Conservation (phyloP, 1,140 invertebrate species). For the Cherax destructor region DNA sequence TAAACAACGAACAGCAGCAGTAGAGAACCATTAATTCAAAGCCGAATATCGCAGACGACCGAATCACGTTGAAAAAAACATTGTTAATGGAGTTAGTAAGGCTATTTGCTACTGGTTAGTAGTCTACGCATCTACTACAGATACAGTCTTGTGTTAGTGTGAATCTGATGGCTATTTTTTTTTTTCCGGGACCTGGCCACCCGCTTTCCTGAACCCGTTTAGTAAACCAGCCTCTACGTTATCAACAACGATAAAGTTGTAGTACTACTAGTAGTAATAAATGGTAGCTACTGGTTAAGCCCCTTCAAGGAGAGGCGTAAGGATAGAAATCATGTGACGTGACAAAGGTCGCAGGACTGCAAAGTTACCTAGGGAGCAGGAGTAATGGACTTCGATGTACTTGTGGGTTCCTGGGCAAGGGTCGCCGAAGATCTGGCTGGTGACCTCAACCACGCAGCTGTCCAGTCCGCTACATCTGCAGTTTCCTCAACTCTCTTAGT, state of each 20-base stretch:
- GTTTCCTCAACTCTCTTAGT: not conserved
- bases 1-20: too few relatives aligned
- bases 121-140: not conserved
- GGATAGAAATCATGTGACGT: not conserved
- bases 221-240: too few relatives aligned
- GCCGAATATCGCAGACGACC: too few relatives aligned
- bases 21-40: too few relatives aligned
- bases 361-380: conserved; percentile 79
- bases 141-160: too few relatives aligned
- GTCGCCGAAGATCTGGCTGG: conserved; percentile 91
- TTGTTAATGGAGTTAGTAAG: not conserved
- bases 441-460: conserved; percentile 88
- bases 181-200: too few relatives aligned
- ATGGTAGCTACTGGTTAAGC: too few relatives aligned
- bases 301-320: not conserved
- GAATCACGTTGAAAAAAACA: not conserved
- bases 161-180: too few relatives aligned
- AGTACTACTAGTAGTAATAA: too few relatives aligned
- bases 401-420: conserved; percentile 94
- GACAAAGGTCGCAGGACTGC: not conserved
- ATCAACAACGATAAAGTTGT: too few relatives aligned
- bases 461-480: conserved; percentile 69
- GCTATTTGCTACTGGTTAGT: not conserved
- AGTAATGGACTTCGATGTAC: conserved; percentile 96
- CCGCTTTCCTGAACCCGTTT: too few relatives aligned